phyloP scores from a whole-genome alignment of 1,140 invertebrate species.

The Acyrthosiphon pisum region DNA sequence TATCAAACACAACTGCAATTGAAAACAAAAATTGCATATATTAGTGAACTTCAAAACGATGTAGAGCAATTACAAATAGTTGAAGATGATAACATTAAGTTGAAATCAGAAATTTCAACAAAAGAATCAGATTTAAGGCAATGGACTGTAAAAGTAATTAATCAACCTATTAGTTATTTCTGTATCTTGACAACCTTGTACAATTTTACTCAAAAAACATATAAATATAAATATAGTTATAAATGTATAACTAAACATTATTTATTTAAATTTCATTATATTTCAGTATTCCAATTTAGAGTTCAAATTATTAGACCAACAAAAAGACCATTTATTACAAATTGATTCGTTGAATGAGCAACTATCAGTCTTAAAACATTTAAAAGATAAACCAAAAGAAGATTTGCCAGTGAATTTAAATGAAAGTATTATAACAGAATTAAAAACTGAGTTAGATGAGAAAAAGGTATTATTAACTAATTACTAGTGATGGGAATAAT shows the following conservation, averaged over 20 bases:
- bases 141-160: conserved; percentile 51
- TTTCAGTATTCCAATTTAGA: conserved; percentile 55
- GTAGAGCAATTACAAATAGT: conserved; percentile 37
- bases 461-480: conserved; percentile 24
- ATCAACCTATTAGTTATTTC: background rate
- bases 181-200: background rate
- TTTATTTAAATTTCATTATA: background rate
- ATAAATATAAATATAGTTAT: too few species aligned
- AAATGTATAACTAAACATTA: background rate
- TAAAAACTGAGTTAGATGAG: conserved; percentile 35
- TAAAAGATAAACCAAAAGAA: background rate
- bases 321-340: conserved; percentile 37
- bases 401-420: conserved; percentile 44
- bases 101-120: conserved; percentile 33
- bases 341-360: conserved; percentile 29
- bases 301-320: conserved; percentile 44
- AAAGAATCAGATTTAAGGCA: conserved; percentile 54
- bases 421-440: conserved; percentile 49
- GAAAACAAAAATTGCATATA: conserved; percentile 35
- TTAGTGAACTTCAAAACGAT: conserved; percentile 47
- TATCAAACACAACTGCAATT: conserved; percentile 44
- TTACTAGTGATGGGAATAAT: too few species aligned
- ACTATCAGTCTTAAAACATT: background rate
- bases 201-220: background rate
- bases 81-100: conserved; percentile 40